Conservation (phyloP, 92 coral and sea anemone species). For the Phymanthus crucifer region DNA sequence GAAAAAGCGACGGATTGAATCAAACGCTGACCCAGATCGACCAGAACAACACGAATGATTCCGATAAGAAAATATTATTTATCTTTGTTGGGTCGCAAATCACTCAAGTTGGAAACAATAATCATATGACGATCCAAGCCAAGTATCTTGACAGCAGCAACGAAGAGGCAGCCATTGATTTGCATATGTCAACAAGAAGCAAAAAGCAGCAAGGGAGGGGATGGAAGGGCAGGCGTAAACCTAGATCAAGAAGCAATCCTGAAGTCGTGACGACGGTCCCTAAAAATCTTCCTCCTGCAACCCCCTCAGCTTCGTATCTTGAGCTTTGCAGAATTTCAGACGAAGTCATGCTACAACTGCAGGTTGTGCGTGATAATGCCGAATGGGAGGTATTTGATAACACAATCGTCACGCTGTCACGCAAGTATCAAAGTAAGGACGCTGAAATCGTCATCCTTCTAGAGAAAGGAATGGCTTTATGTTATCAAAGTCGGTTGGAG, state of each 20-base stretch:
- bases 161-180: background rate
- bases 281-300: slow-evolving; percentile 10
- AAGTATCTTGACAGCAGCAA: background rate
- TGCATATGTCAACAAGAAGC: background rate
- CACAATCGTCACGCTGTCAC: slow-evolving; percentile 16
- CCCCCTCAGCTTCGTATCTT: slow-evolving; percentile 14
- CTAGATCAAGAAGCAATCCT: background rate
- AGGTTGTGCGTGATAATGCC: slow-evolving; percentile 66
- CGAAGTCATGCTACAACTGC: slow-evolving; percentile 58
- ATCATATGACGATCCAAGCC: background rate
- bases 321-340: slow-evolving; percentile 24
- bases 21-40: background rate
- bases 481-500: slow-evolving; percentile 51
- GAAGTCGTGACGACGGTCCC: background rate
- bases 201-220: background rate
- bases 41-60: background rate
- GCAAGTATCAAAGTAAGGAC: slow-evolving; percentile 30
- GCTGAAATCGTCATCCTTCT: slow-evolving; percentile 49
- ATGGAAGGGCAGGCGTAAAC: background rate
- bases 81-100: background rate
- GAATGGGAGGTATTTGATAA: slow-evolving; percentile 51
- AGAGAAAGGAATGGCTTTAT: slow-evolving; percentile 59
- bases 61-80: background rate
- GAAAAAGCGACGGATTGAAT: background rate
- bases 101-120: slow-evolving; percentile 15